Base-by-base conservation (phyloP, 2,888 invertebrate genomes). In the Acronicta alni region DNA sequence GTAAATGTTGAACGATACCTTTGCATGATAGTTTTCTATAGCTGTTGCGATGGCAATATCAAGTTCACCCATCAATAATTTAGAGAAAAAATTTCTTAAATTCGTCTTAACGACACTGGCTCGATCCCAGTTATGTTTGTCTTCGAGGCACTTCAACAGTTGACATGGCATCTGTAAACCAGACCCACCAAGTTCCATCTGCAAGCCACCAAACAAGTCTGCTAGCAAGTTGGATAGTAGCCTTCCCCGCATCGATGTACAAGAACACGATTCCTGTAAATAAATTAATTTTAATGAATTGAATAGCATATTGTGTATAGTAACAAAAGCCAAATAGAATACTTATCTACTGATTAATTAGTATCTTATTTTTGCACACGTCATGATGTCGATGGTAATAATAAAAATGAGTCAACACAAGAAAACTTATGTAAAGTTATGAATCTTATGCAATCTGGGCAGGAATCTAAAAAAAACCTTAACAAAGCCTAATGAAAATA, bases 21-120 rank as follows among this genome's bases (percentile, higher is more conserved):
- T 90, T 18, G 88, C 92, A 48, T 91, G 93, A 76, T 91, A 92
- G 46, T 89, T 90, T 63, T 93, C 94, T 60, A 93, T 92, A 0
- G 90, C 85, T 2, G 88, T 89, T 44, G 91, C 88, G 32, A 94
- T 93, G 17, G 94, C 94, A 56, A 93, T 91, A 62, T 93, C 89
- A 0, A 94, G 80, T 72, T 94, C 94, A 15, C 84, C 87, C 5
- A 88, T 72, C 17, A 94, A 78, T 41, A 94, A 75, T 53, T 85
- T 79, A 1, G 88, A 80, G 61, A 93, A 94, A 67, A 83, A 93
- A 61, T 78, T 84, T 14, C 82, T 80, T 32, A 94, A 77, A 66
- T 87, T 89, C 0, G 81, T 83, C 67, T 91, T 93, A n/a, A 87
- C 77, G 3, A 80, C 57, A 47, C 84, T 87, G 3, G 86, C 55